These are phyloP conservation scores for Meda fulgida DNA, from an alignment of 2,797 vertebrate species.

Conservation along the genomic window DNA sequence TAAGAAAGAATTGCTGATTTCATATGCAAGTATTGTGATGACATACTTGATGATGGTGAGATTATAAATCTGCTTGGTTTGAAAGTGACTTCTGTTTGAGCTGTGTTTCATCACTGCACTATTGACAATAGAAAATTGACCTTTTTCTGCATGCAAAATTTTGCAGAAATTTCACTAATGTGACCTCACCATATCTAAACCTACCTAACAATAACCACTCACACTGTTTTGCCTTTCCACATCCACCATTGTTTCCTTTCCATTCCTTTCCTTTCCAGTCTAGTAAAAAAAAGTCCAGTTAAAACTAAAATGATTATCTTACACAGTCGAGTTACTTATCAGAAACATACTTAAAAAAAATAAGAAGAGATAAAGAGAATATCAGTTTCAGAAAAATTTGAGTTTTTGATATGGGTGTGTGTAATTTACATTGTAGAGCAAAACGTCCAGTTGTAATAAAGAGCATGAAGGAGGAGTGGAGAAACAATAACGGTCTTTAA, in stretches of 20 bases:
- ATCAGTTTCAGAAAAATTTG: fast-evolving
- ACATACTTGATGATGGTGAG: neutral
- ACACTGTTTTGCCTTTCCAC: too few relatives aligned
- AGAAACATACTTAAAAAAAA: too few relatives aligned
- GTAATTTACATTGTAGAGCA: too few relatives aligned
- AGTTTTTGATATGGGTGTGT: too few relatives aligned
- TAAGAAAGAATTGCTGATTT: neutral
- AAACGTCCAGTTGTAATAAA: neutral
- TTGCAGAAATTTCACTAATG: neutral
- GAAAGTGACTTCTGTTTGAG: neutral
- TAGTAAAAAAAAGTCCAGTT: too few relatives aligned
- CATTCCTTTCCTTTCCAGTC: neutral
- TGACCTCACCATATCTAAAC: neutral
- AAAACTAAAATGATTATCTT: too few relatives aligned
- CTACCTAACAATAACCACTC: neutral
- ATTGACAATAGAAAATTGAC: neutral
- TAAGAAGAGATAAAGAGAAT: too few relatives aligned
- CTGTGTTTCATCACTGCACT: neutral
- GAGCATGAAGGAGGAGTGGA: too few relatives aligned
- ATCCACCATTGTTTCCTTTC: neutral
- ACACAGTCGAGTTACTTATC: too few relatives aligned
- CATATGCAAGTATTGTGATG: neutral
- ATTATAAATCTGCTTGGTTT: neutral
- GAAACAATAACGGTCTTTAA: too few relatives aligned
- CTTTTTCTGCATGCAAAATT: neutral